Evolutionary conservation across 2,113 vertebrate species (phyloP), one percentile per base, ranked within the genome.

Genomic region (Muntiacus muntjak): DNA sequence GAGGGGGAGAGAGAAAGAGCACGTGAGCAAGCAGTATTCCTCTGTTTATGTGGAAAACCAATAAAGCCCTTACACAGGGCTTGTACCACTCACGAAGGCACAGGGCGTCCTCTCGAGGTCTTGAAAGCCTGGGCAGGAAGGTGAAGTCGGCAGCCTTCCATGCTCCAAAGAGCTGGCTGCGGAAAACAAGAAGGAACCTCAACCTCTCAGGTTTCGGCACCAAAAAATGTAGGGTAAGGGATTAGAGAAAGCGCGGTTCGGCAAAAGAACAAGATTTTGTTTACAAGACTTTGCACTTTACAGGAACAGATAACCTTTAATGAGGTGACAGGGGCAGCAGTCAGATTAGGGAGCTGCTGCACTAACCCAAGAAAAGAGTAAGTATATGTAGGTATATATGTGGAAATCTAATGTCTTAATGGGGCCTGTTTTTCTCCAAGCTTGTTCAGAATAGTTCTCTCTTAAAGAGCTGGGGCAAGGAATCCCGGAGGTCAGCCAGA

Each of bases 1-100:
- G 64, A 4, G 9, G 16, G 17, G 2, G 33, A 17, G 3, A 10
- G 33, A 67, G 33, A n/a, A 33, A n/a, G 64, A n/a, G 62, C 8
- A 1, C 1, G 1, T 7, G 1, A 4, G 17, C 2, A 2, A 67
- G 8, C 8, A 71, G n/a, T 71, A 71, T 11, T 71, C n/a, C n/a
- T 71, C 64, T 36, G 64, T n/a, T 71, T 71, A 36, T 0, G 1
- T 17, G 1, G 9, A 71, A 71, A 71, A 36, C 64, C n/a, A 71
- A 21, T 21, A 36, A 36, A 71, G n/a, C n/a, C 17, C 64, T 36
- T 36, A 21, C n/a, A 21, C 11, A 36, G n/a, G 64, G 9, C 19
- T 71, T 71, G 8, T 36, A 36, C n/a, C 11, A 4, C n/a, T 71
- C n/a, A 71, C 0, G 2, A 71, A 71, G n/a, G 17, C 64, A 71